Evolutionary conservation across 92 coral and sea anemone genomes (phyloP).

Genomic region (Palythoa heliodiscus): DNA sequence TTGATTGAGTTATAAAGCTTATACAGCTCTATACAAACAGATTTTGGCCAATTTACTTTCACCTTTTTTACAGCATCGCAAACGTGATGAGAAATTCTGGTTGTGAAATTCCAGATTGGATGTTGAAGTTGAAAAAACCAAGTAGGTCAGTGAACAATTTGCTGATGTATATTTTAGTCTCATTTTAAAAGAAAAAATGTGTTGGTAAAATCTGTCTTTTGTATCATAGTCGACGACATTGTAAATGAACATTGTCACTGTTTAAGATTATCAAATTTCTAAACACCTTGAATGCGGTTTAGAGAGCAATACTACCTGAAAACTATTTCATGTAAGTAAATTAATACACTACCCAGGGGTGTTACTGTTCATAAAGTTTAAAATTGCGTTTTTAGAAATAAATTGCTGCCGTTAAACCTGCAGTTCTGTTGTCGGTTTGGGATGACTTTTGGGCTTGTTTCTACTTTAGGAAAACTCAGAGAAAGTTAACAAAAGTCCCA

Average conservation of each 20-base stretch:
- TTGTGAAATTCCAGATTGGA: constrained; percentile 94
- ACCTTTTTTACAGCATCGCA: constrained; percentile 68
- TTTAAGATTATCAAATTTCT: too few species aligned
- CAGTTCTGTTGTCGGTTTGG: not conserved
- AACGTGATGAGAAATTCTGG: constrained; percentile 96
- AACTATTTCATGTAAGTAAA: too few species aligned
- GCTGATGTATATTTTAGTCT: not conserved
- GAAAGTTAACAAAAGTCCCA: constrained; percentile 18
- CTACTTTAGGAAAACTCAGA: constrained; percentile 13
- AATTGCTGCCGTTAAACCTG: too few species aligned
- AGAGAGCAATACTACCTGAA: too few species aligned
- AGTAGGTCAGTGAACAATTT: constrained; percentile 60
- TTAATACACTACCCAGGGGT: too few species aligned
- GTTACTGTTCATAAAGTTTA: too few species aligned
- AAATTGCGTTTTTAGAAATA: too few species aligned
- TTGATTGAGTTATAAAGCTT: not conserved
- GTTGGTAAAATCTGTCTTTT: too few species aligned
- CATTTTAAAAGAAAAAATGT: not conserved
- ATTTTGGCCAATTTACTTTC: not conserved
- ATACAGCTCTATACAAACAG: not conserved
- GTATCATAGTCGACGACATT: too few species aligned
- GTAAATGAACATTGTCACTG: too few species aligned
- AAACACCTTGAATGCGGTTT: too few species aligned
- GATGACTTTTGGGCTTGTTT: not conserved
- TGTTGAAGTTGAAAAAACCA: constrained; percentile 90